Percentiles rank a stretch among this genome's conserved stretches.
phyloP scores from a whole-genome alignment of 2,797 vertebrate genomes.

The Labroides dimidiatus region DNA sequence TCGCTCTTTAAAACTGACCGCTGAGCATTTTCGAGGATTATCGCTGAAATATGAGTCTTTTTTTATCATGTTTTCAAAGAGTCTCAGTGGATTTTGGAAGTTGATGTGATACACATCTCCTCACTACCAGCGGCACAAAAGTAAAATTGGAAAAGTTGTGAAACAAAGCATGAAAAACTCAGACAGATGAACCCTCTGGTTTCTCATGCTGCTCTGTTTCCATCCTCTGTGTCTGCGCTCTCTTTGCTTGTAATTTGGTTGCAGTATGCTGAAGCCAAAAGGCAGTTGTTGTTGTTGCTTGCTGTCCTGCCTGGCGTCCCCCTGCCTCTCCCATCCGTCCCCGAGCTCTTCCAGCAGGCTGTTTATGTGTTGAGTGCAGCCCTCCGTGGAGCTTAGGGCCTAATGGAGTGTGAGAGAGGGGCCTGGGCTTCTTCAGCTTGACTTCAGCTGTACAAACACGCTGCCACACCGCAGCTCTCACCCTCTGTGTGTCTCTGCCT shows the following conservation, averaged over 20 bases:
- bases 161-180: conserved; percentile 21
- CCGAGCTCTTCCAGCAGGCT: conserved; percentile 89
- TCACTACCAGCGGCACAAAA: too few species aligned
- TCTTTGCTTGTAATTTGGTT: conserved; percentile 65
- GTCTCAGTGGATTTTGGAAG: too few species aligned
- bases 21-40: too few species aligned
- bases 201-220: conserved; percentile 44
- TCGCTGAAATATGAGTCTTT: too few species aligned
- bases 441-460: conserved; percentile 99
- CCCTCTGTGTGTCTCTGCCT: conserved; percentile 31
- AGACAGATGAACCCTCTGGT: conserved; percentile 20
- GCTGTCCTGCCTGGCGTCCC: conserved; percentile 69
- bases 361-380: conserved; percentile 97
- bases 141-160: neutral
- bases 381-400: conserved; percentile 91
- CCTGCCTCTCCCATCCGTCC: conserved; percentile 81
- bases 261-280: conserved; percentile 81
- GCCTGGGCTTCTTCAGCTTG: conserved; percentile 97
- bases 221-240: conserved; percentile 39
- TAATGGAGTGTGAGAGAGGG: conserved; percentile 96
- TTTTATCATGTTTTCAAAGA: too few species aligned
- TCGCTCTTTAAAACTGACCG: too few species aligned
- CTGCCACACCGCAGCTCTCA: conserved; percentile 80
- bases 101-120: too few species aligned
- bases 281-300: conserved; percentile 89